Evolutionary conservation across 2,113 vertebrate genomes (phyloP).

Genomic region (Cyphomyrus plagiostoma): DNA sequence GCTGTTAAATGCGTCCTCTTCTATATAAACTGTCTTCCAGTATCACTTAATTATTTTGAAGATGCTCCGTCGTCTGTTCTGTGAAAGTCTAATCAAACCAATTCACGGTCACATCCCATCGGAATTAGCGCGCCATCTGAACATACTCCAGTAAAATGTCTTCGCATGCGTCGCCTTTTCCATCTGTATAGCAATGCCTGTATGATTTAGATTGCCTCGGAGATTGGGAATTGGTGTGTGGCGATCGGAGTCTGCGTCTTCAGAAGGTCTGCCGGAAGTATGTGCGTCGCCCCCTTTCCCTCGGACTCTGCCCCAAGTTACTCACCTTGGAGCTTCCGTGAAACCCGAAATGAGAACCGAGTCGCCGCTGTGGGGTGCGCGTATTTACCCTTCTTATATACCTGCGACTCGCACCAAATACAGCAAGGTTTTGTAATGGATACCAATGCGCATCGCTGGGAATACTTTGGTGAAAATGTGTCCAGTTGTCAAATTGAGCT

Average conservation of each 20-base stretch:
- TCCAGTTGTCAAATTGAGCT: conserved; percentile 59
- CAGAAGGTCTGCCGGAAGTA: neutral
- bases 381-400: conserved; percentile 55
- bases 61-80: conserved; percentile 9
- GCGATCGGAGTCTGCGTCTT: neutral
- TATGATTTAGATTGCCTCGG: neutral
- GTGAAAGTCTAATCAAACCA: conserved; percentile 6
- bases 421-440: conserved; percentile 57
- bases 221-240: neutral
- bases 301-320: conserved; percentile 23
- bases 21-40: neutral
- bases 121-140: conserved; percentile 3
- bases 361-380: conserved; percentile 35
- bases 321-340: conserved; percentile 68
- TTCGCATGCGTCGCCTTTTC: neutral
- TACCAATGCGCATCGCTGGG: conserved; percentile 55
- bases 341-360: conserved; percentile 56
- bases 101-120: neutral
- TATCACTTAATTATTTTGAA: neutral
- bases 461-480: conserved; percentile 63
- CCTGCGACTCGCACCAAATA: conserved; percentile 58
- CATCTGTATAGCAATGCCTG: neutral
- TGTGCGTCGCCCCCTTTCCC: neutral
- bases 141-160: neutral
- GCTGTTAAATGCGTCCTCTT: neutral